Evolutionary conservation across 2,113 vertebrate genomes (phyloP).

Genomic region (Platycercus adscitus): DNA sequence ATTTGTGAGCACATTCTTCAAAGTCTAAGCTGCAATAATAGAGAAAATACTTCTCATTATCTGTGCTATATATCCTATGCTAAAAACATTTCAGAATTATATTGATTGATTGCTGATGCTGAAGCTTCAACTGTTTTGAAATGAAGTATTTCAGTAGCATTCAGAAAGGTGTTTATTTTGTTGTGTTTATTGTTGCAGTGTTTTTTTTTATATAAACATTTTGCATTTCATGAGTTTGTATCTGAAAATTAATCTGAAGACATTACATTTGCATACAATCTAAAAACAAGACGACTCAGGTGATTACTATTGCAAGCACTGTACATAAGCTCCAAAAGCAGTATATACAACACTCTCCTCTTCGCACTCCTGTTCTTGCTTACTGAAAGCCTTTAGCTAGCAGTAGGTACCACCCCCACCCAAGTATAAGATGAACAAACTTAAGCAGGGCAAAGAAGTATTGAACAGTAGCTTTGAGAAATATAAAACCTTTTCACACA

Average conservation of each 20-base stretch:
- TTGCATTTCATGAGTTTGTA: background rate
- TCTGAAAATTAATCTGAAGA: conserved; percentile 28
- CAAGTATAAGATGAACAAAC: background rate
- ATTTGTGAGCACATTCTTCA: conserved; percentile 97
- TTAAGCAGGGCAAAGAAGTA: background rate
- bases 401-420: accelerated
- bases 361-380: background rate
- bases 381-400: background rate
- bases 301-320: conserved; percentile 21
- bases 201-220: background rate
- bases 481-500: background rate
- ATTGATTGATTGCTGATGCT: background rate
- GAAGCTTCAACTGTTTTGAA: background rate
- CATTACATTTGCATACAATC: conserved; percentile 32
- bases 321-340: background rate
- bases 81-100: background rate
- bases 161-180: background rate
- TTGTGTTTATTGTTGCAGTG: background rate
- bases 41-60: background rate
- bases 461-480: background rate
- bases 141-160: background rate
- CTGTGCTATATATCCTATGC: accelerated
- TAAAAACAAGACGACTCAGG: conserved; percentile 60
- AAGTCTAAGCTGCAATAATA: conserved; percentile 91
- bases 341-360: background rate